Conservation (phyloP, 2,888 invertebrate genomes). For the Saturnia pavonia region DNA sequence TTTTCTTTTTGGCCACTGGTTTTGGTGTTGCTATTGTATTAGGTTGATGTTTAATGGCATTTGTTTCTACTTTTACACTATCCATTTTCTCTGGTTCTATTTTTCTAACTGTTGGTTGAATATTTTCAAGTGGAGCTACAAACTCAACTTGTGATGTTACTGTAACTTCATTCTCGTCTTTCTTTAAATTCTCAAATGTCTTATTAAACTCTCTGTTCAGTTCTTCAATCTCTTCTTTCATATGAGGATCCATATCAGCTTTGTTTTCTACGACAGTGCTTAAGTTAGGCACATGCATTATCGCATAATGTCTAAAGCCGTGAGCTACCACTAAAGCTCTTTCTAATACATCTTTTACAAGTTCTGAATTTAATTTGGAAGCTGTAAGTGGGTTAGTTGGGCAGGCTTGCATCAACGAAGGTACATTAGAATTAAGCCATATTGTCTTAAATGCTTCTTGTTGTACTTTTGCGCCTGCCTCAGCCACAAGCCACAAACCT, state of each 20-base stretch:
- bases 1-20: slow-evolving; percentile 71
- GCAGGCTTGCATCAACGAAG: slow-evolving; percentile 62
- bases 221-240: slow-evolving; percentile 67
- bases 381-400: slow-evolving; percentile 57
- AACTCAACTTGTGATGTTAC: slow-evolving; percentile 31
- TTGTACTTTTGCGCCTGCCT: slow-evolving; percentile 85
- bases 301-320: slow-evolving; percentile 84
- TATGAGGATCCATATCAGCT: slow-evolving; percentile 55
- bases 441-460: slow-evolving; percentile 81
- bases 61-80: background rate
- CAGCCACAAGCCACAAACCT: slow-evolving; percentile 86
- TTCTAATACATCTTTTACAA: slow-evolving; percentile 76
- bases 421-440: slow-evolving; percentile 87
- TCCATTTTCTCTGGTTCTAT: slow-evolving; percentile 17
- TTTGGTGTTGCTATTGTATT: slow-evolving; percentile 39
- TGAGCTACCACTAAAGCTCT: slow-evolving; percentile 86
- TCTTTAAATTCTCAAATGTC: slow-evolving; percentile 67
- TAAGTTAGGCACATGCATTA: slow-evolving; percentile 60
- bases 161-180: slow-evolving; percentile 35
- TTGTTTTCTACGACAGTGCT: slow-evolving; percentile 43
- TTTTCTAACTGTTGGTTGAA: slow-evolving; percentile 24
- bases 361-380: slow-evolving; percentile 51
- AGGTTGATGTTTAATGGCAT: slow-evolving; percentile 10
- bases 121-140: slow-evolving; percentile 42
- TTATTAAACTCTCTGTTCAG: slow-evolving; percentile 71